Evolutionary conservation across 1,140 invertebrate species (phyloP), one percentile per base, ranked within the genome.

Genomic region (Bombus superbus): DNA sequence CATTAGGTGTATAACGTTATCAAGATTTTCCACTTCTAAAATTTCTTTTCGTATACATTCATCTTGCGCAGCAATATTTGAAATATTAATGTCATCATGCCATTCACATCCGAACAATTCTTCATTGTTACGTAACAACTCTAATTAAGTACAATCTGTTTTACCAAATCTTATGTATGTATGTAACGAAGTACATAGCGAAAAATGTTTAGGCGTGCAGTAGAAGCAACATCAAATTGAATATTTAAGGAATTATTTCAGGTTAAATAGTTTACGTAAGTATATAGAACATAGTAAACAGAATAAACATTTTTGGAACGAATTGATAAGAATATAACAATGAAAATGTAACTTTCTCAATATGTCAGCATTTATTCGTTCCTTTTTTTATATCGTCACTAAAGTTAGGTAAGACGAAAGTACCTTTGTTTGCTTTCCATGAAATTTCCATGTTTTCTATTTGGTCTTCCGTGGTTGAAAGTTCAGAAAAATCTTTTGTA

Each of bases 391-490:
- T 15, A 22, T 59, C 68, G 18, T 77, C 35, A 47, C 66, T 78
- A 3, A n/a, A 57, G 57, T 57, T 79, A 38, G 40, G 64, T 71
- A 71, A 79, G 25, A 69, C 18, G 5, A 79, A 75, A 18, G 35
- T 89, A 89, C 89, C 89, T 89, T 83, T 75, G 25, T 89, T 87
- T 25, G 72, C 73, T 62, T 87, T 90, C 89, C 89, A 90, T 38
- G 89, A 90, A 22, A 90, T 89, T 82, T 89, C 81, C n/a, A 35
- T 62, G 13, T 87, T 83, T n/a, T 76, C 74, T 1, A 42, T 64
- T n/a, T 72, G 57, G 2, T 88, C 79, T 13, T 84, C 81, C 15
- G 76, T 79, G 8, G 64, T 64, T 28, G 28, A 44, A 8, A 40
- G 44, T 11, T 62, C 69, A 25, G 28, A 57, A 6, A 40, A 42